Evolutionary conservation across 2,888 invertebrate genomes (phyloP).

Genomic region (Plagiodera versicolora): DNA sequence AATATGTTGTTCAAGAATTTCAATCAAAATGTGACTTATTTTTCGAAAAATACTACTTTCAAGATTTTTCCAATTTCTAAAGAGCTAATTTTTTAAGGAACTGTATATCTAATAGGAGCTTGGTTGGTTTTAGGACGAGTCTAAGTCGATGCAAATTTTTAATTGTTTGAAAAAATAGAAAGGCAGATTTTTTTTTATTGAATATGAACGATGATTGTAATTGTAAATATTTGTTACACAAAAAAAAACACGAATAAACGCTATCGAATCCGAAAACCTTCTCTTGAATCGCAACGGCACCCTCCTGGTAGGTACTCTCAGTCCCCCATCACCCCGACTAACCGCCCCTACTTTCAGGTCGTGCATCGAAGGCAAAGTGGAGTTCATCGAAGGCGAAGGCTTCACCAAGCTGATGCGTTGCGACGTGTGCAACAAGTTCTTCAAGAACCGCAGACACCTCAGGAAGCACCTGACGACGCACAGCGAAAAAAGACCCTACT

Average conservation of each 20-base stretch:
- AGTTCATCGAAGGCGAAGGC: background rate
- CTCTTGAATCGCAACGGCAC: background rate
- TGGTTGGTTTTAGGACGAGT: too few relatives aligned
- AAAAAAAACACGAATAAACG: background rate
- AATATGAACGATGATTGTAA: too few relatives aligned
- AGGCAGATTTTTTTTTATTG: too few relatives aligned
- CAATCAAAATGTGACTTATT: too few relatives aligned
- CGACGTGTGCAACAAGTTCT: conserved; percentile 51
- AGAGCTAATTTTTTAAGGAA: too few relatives aligned
- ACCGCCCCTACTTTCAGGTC: background rate
- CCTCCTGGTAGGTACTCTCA: background rate
- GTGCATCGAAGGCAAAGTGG: background rate
- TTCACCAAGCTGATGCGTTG: conserved; percentile 36
- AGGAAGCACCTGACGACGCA: conserved; percentile 60
- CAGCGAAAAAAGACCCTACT: conserved; percentile 56
- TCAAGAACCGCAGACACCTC: conserved; percentile 52
- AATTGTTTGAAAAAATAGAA: too few relatives aligned
- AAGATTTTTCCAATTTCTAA: too few relatives aligned
- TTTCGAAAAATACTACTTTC: too few relatives aligned
- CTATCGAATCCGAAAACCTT: background rate
- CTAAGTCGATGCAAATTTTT: too few relatives aligned
- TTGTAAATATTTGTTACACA: too few relatives aligned
- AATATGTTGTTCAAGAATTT: too few relatives aligned
- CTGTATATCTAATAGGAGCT: too few relatives aligned
- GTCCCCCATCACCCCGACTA: background rate